Percentiles rank a stretch among this genome's conserved stretches.
Evolutionary conservation across 2,888 invertebrate genomes (phyloP).

Genomic region (Hipparchia semele): DNA sequence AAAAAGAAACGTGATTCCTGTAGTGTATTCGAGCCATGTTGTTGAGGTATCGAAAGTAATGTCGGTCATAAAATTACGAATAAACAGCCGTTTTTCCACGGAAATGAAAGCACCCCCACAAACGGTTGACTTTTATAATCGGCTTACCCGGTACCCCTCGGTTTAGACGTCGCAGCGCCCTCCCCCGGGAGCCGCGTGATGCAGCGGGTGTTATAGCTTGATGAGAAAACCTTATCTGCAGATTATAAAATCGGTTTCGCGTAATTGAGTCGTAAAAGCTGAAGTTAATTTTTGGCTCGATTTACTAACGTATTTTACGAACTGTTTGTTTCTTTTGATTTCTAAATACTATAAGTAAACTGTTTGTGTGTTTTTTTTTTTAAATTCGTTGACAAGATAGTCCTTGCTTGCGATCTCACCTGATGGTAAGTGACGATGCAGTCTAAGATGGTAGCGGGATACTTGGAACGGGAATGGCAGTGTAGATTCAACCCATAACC

Average conservation of each 20-base stretch:
- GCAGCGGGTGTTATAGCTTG: conserved; percentile 74
- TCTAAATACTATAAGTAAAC: too few relatives aligned
- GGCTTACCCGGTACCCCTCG: conserved; percentile 71
- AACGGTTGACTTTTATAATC: conserved; percentile 79
- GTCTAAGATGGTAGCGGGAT: too few relatives aligned
- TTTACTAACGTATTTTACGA: conserved; percentile 1
- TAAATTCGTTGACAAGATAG: too few relatives aligned
- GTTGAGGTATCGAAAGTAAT: conserved; percentile 78
- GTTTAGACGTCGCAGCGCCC: conserved; percentile 52
- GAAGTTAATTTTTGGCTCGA: conserved; percentile 45
- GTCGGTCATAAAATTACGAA: conserved; percentile 78
- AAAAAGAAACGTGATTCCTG: conserved; percentile 49
- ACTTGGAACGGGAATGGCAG: too few relatives aligned
- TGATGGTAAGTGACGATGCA: too few relatives aligned
- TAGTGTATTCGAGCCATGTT: conserved; percentile 71
- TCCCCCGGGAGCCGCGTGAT: conserved; percentile 64
- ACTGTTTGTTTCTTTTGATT: background rate
- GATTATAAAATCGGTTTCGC: conserved; percentile 78
- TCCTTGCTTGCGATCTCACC: too few relatives aligned
- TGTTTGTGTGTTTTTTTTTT: too few relatives aligned
- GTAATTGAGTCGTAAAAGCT: conserved; percentile 76
- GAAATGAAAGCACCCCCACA: conserved; percentile 72
- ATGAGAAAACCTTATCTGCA: conserved; percentile 78
- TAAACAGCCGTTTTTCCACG: conserved; percentile 80
- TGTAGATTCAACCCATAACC: too few relatives aligned